Percentiles rank a stretch among this genome's conserved stretches.
phyloP scores from a whole-genome alignment of 1,140 invertebrate species.

The Pomacea maculata region DNA sequence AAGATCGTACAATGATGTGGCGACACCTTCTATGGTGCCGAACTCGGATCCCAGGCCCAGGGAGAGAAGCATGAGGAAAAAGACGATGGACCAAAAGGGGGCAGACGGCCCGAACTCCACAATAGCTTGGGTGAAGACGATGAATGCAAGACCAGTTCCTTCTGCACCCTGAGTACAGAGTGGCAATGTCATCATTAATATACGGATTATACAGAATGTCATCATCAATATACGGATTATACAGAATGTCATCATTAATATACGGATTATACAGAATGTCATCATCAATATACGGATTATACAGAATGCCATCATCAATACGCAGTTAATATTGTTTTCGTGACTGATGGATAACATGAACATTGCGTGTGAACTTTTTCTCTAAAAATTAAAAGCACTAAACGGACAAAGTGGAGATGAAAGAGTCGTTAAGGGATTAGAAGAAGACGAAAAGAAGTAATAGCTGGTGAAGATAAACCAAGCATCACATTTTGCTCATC shows the following conservation, averaged over 20 bases:
- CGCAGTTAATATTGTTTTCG: too few species aligned
- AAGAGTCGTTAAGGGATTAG: too few species aligned
- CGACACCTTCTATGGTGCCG: conserved; percentile 76
- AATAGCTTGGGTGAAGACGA: conserved; percentile 92
- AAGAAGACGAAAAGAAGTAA: too few species aligned
- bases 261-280: background rate
- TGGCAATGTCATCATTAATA: background rate
- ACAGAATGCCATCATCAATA: too few species aligned
- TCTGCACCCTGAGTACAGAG: conserved; percentile 48
- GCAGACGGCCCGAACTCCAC: conserved; percentile 88
- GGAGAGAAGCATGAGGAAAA: conserved; percentile 93
- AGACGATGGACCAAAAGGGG: conserved; percentile 89
- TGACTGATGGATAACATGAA: too few species aligned
- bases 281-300: background rate
- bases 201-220: too few species aligned
- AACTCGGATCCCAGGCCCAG: conserved; percentile 91
- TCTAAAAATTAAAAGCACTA: too few species aligned
- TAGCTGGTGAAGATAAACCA: too few species aligned
- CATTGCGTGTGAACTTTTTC: too few species aligned
- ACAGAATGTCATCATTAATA: background rate
- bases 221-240: too few species aligned
- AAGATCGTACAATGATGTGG: conserved; percentile 92
- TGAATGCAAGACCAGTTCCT: conserved; percentile 84
- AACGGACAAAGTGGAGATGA: too few species aligned
- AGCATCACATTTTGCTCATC: too few species aligned